Evolutionary conservation across 2,888 invertebrate genomes (phyloP), one percentile per base, ranked within the genome.

Genomic region (Eurois occulta): DNA sequence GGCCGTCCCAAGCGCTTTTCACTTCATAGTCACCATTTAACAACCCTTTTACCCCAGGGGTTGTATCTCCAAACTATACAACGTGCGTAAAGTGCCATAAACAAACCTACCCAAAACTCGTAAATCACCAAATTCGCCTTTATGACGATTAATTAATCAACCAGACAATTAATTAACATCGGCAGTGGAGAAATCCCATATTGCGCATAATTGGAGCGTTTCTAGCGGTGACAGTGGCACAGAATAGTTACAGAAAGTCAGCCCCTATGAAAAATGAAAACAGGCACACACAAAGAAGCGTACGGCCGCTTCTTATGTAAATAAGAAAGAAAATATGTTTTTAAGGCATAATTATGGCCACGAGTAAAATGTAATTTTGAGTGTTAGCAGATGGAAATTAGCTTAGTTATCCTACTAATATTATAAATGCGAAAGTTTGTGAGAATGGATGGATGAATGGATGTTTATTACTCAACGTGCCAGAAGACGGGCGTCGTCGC

Each of bases 191-290:
- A 80, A 80, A 84, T 80, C 75, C 81, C 83, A 77, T 84, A 85
- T 81, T 81, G 81, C 43, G 82, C 87, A 86, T 88, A 86, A 89
- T 86, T 89, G 84, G 83, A 85, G 83, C 81, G 71, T 70, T 77
- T 75, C 71, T 60, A 64, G 55, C 73, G 52, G 52, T 75, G 28
- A 16, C n/a, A 35, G 4, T 21, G 2, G 28, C 21, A 35, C 7
- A 52, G 28, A 48, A 21, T 60, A 60, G 1, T 43, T 38, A 3
- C 65, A 82, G 43, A 66, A 82, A 28, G 10, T 28, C 5, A 2
- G 10, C 28, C 1, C 1, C 4, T 48, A 16, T 21, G 55, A 55
- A 2, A 0, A 46, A 0, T 0, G 13, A n/a, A 41, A 77, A 35
- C n/a, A 13, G n/a, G 5, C 55, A 2, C 6, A 32, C 58, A 16